A percentile compares a stretch with the other conserved stretches of the same genome.
These are phyloP conservation scores for Eonycteris spelaea DNA, from an alignment of 2,113 vertebrate species.

Conservation along the genomic window DNA sequence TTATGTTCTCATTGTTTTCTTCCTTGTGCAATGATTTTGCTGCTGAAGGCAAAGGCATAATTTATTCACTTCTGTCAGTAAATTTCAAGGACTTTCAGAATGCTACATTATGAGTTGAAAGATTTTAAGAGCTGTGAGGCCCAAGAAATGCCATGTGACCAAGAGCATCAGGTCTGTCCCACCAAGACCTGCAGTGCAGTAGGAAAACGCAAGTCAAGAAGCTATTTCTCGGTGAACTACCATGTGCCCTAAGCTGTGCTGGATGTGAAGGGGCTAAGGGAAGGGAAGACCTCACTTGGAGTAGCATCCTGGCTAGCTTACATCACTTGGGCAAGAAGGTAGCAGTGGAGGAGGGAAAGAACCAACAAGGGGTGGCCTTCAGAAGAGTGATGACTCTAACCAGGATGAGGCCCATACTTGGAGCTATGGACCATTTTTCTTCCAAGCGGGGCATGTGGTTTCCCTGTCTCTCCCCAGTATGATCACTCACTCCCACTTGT, in stretches of 20 bases:
- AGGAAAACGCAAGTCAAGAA: background rate
- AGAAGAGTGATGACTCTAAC: background rate
- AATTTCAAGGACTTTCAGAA: background rate
- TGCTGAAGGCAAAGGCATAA: background rate
- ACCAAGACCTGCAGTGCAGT: background rate
- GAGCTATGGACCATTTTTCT: background rate
- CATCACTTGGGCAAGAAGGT: background rate
- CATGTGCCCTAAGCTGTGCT: background rate
- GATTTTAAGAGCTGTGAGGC: background rate
- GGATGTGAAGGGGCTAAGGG: background rate
- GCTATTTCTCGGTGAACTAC: too few relatives aligned
- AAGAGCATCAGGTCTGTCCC: background rate
- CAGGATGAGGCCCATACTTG: background rate
- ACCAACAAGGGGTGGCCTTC: too few relatives aligned
- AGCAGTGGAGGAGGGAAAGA: background rate
- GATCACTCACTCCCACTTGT: background rate
- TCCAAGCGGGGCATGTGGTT: background rate
- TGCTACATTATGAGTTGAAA: too few relatives aligned
- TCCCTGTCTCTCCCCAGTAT: background rate
- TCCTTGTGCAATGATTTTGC: too few relatives aligned
- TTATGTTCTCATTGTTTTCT: fast-evolving
- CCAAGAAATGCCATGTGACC: background rate
- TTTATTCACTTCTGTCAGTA: background rate
- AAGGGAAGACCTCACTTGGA: background rate
- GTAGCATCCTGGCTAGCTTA: background rate